These are phyloP conservation scores for Terebella lapidaria DNA, from an alignment of 2,888 invertebrate species.

Conservation along the genomic window DNA sequence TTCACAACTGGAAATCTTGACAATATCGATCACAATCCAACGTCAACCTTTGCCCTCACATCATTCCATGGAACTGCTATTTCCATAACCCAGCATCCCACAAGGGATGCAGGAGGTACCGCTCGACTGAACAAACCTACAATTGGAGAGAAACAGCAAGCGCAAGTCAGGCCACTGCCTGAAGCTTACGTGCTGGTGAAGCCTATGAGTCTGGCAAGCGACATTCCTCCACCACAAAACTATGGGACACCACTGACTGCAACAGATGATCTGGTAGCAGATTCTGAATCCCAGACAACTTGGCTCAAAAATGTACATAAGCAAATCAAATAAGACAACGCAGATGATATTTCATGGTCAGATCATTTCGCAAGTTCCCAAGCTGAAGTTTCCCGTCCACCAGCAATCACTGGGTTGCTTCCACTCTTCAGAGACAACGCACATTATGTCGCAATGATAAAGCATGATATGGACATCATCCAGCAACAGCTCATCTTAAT, in stretches of 20 bases:
- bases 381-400: neutral
- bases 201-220: neutral
- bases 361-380: neutral
- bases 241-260: neutral
- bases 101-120: too few species aligned
- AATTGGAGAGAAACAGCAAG: neutral
- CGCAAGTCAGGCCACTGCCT: neutral
- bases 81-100: neutral
- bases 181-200: neutral
- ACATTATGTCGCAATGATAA: neutral
- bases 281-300: neutral
- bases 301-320: neutral
- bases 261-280: neutral
- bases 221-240: neutral
- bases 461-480: neutral
- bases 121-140: neutral
- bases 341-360: neutral
- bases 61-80: too few species aligned
- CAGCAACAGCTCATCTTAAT: neutral
- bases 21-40: conserved; percentile 2
- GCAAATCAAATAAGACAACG: neutral
- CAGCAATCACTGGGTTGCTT: neutral
- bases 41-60: neutral
- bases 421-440: neutral
- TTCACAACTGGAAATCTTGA: conserved; percentile 3